Base-by-base conservation (phyloP, 53 echinoderm and acorn worm species). In the Echinometra lucunter region DNA sequence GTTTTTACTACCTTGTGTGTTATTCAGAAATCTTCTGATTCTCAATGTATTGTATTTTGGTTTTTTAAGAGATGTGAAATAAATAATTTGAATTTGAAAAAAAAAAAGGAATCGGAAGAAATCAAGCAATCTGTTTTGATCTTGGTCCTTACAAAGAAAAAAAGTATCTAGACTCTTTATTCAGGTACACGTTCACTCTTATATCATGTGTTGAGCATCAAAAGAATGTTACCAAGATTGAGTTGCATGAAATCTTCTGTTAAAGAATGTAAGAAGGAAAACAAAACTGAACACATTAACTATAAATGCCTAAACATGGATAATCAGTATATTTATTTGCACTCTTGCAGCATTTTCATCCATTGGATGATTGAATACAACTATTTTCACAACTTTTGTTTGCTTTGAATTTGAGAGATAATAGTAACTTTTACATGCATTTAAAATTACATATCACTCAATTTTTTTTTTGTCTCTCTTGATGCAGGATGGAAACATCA, bases 401-500 rank as follows among this genome's bases (percentile, higher is more conserved):
- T 70, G 70, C n/a, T 28, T 32, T 70, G 60, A 2, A 60, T 1
- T 60, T 23, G 23, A 21, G 23, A 60, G 23, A 70, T 70, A 2
- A 15, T 4, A 70, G 34, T 70, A 70, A 30, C 5, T 70, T 30
- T 13, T n/a, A 32, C 34, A 7, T 2, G 4, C 19, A 60, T 10
- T 70, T 30, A 32, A 10, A 10, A 30, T 53, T 53, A 75, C 74
- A 37, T 17, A 74, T 37, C 4, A 11, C 4, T 17, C 74, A n/a
- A n/a, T 40, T 67, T 80, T 42, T 40, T 72, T 72, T 18, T 44
- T 23, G 5, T 80, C 44, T 21, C 23, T 83, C 0, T n/a, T 19
- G 75, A 88, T 49, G 0, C 88, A 98, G 98, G 99, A 99, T 97
- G 98, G 96, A 53, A 97, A 96, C 21, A 90, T 99, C 35, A 95